Evolutionary conservation across 1,140 invertebrate genomes (phyloP).

Genomic region (Aphelenchoides fujianensis): DNA sequence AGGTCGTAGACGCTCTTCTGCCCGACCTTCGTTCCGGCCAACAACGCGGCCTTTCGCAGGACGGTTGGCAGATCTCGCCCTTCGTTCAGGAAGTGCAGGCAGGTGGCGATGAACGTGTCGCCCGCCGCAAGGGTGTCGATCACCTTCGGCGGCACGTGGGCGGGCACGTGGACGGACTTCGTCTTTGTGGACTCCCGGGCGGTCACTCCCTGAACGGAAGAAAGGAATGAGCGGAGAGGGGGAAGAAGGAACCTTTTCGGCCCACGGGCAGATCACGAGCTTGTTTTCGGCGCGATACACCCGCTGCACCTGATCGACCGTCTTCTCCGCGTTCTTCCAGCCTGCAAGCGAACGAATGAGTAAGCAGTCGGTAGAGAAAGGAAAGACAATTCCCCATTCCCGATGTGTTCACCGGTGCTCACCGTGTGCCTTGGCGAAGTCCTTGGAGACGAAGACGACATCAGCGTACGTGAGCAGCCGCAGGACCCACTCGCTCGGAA

Average conservation of each 20-base stretch:
- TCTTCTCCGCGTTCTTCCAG: conserved; percentile 9
- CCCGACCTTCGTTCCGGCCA: conserved; percentile 7
- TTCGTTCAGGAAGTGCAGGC: not conserved
- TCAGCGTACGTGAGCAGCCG: not conserved
- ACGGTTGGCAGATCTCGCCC: not conserved
- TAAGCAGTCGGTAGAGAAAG: too few species aligned
- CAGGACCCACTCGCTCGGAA: conserved; percentile 1
- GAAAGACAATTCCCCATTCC: too few species aligned
- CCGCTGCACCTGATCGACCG: conserved; percentile 7
- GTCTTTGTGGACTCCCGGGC: not conserved
- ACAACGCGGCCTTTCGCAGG: not conserved
- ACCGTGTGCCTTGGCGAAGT: conserved; percentile 9
- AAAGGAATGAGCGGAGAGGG: not conserved
- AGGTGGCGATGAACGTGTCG: conserved; percentile 10
- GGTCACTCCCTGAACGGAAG: conserved; percentile 14
- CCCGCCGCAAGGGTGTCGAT: conserved; percentile 11
- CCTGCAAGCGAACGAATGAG: conserved; percentile 2
- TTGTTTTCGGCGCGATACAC: not conserved
- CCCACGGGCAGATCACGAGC: conserved; percentile 11
- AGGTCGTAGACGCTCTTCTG: conserved; percentile 2
- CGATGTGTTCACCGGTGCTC: too few species aligned
- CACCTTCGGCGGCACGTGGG: not conserved
- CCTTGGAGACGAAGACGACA: conserved; percentile 13
- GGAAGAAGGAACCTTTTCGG: conserved; percentile 7
- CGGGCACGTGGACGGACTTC: conserved; percentile 6